Percentiles rank a stretch among this genome's conserved stretches.
Evolutionary conservation across 1,140 invertebrate genomes (phyloP).

Genomic region (Agrypnia vestita): DNA sequence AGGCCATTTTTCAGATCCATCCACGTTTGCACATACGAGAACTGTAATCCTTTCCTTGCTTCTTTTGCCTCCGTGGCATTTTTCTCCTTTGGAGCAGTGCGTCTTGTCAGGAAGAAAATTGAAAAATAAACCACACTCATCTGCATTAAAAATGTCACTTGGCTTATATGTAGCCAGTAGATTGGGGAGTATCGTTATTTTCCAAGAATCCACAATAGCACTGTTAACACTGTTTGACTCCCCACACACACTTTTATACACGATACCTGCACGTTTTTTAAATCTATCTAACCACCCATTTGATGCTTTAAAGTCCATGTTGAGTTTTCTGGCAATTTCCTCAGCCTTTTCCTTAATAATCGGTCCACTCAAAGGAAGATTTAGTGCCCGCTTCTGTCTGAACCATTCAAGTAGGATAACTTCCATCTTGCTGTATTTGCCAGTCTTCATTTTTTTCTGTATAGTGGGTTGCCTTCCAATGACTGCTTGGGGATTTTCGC

Average conservation of each 20-base stretch:
- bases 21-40: constrained; percentile 67
- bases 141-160: constrained; percentile 49
- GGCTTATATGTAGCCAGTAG: constrained; percentile 13
- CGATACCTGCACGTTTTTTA: constrained; percentile 25
- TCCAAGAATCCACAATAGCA: constrained; percentile 1
- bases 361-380: constrained; percentile 18
- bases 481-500: background rate
- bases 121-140: constrained; percentile 56
- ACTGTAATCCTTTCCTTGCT: constrained; percentile 69
- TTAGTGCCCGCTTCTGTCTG: background rate
- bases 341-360: constrained; percentile 33
- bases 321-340: constrained; percentile 20
- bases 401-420: constrained; percentile 26
- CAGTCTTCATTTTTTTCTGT: background rate
- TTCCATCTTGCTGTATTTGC: constrained; percentile 36
- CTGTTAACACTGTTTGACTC: background rate
- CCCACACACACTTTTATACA: constrained; percentile 9
- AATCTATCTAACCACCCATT: constrained; percentile 42
- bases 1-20: constrained; percentile 66
- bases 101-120: constrained; percentile 58
- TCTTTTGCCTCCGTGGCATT: constrained; percentile 64
- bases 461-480: background rate
- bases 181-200: background rate
- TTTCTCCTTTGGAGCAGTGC: constrained; percentile 50
- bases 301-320: constrained; percentile 32